Base-by-base conservation (phyloP, 1,140 invertebrate species). In the Hypsibius dujardini region DNA sequence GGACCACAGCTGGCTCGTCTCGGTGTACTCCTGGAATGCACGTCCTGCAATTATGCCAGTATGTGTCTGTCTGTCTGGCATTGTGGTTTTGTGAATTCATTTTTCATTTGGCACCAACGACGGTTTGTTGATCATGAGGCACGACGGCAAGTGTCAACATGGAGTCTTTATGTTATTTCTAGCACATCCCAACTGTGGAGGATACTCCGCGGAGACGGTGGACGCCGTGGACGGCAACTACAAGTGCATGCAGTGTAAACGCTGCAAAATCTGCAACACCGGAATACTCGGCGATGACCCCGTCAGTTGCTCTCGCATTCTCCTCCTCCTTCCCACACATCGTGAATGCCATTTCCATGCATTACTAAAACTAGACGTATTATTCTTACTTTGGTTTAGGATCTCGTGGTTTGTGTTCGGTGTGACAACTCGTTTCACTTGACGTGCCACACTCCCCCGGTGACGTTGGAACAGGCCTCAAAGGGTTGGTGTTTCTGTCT, bases 1-100 rank as follows among this genome's bases (percentile, higher is more conserved):
- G 73, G 77, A 72, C 69, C 46, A 75, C 73, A 76, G 74, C 60
- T 73, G 74, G 47, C 56, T 76, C 46, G 74, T 74, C 7, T 79
- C 77, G 87, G 2, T 86, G 86, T 2, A 81, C 84, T 77, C 76
- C 83, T 76, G 85, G 84, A 77, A 79, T 86, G 71, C 85, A 86
- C 15, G 82, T 85, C 46, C 70, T 71, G 71, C 59, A 69, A 70
- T n/a, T 47, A 28, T 71, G 46, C 14, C 72, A 2, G 28, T 62
- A 14, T 14, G 47, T n/a, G 47, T 42, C 47, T 72, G 46, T 12
- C 59, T 72, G n/a, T 46, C 1, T 47, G 62, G 12, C 15, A 46
- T 47, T 70, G 69, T 59, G 69, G 28, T 50, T 71, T 47, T 74
- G 71, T 42, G 46, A 7, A 73, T 72, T 59, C 72, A 28, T 42